Evolutionary conservation across 2,113 vertebrate species (phyloP), one percentile per base, ranked within the genome.

Genomic region (Prunella himalayana): DNA sequence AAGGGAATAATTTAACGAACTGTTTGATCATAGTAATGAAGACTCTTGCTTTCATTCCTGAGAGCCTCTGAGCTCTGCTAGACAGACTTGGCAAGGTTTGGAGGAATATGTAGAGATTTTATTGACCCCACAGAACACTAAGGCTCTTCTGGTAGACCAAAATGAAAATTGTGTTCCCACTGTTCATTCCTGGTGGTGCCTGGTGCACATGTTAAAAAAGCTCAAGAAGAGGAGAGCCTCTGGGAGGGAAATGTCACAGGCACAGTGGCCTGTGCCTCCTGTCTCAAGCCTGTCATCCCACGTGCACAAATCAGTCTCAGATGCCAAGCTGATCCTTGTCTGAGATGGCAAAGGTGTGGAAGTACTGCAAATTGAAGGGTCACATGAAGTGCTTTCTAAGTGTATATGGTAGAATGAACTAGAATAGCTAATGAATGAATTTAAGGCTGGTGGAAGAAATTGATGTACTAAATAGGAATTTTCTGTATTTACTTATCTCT

Each of bases 401-500:
- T 65, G 1, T 68, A 6, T 56, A 1, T 27, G 61, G 10, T 45
- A 45, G 33, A 72, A 69, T 65, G 24, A 94, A 73, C 41, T 70
- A 71, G 44, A 57, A 25, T 60, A 92, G 66, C n/a, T 75, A 17
- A 76, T 45, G 25, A 76, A 75, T 72, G 15, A 70, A 78, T 69
- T 76, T 53, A 63, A 84, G 61, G n/a, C 68, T 90, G 64, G 42
- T 59, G 61, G 45, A 90, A 82, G 45, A 27, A 68, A 49, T 20
- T 92, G 33, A 75, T 79, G 44, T 59, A 92, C 41, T 47, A 71
- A 88, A 28, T 41, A 61, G 45, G 59, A 86, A 45, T 86, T 47
- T 81, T 78, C 70, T 94, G 53, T 81, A 19, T 84, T 94, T 88
- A 85, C 47, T 92, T 69, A 88, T 21, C 53, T 95, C n/a, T 93